A percentile compares a stretch with the other conserved stretches of the same genome.
phyloP scores from a whole-genome alignment of 2,797 vertebrate genomes.

The Paratrypauchen microcephalus region DNA sequence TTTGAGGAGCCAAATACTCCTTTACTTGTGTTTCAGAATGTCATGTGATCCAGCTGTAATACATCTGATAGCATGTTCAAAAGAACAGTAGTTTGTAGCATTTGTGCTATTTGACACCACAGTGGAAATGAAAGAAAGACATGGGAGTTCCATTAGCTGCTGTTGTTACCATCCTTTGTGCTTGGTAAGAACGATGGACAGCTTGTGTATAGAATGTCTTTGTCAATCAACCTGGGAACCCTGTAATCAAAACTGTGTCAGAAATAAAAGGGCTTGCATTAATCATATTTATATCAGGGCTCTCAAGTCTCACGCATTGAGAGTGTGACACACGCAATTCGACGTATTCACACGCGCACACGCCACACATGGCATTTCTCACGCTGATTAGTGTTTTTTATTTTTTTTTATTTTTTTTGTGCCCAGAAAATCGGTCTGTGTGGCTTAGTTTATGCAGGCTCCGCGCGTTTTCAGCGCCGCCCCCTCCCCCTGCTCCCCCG shows the following conservation, averaged over 20 bases:
- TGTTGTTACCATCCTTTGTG: not conserved
- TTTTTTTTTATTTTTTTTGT: no score
- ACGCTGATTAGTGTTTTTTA: no score
- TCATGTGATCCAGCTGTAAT: conserved; percentile 13
- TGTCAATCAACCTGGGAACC: conserved; percentile 22
- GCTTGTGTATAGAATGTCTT: conserved; percentile 11
- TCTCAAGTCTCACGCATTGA: no score
- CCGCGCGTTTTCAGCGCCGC: no score
- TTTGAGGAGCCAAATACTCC: not conserved
- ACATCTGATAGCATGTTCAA: not conserved
- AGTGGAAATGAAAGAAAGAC: conserved; percentile 1
- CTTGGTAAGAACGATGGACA: conserved; percentile 12
- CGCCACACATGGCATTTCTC: no score
- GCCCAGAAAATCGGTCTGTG: no score
- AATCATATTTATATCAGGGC: no score
- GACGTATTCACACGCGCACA: no score
- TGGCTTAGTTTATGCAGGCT: no score
- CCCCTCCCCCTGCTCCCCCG: no score
- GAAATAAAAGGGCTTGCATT: no score
- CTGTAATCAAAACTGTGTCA: not conserved
- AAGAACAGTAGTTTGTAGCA: conserved; percentile 14
- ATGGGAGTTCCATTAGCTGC: not conserved
- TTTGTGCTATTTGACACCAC: not conserved
- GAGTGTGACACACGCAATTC: no score
- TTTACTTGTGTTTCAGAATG: not conserved